Evolutionary conservation across 2,888 invertebrate genomes (phyloP).

Genomic region (Drosophila peninsularis): DNA sequence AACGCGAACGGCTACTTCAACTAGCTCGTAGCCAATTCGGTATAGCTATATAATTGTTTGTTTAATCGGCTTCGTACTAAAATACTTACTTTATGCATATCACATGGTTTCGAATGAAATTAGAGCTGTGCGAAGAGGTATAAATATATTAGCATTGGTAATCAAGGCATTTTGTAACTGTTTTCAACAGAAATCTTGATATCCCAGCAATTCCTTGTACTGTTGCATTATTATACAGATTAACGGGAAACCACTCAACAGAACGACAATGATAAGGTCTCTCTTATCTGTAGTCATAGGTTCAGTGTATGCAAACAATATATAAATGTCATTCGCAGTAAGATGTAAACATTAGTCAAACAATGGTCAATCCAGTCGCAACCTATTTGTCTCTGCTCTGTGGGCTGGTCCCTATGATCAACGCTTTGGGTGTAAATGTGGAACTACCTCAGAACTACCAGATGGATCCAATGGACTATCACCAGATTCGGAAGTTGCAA

Average conservation of each 20-base stretch:
- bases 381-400: neutral
- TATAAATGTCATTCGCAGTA: slow-evolving; percentile 6
- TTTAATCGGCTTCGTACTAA: neutral
- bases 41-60: neutral
- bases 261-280: slow-evolving; percentile 3
- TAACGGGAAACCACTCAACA: neutral
- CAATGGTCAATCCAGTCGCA: slow-evolving; percentile 18
- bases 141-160: neutral
- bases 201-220: neutral
- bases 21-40: neutral
- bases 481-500: slow-evolving; percentile 15
- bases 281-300: slow-evolving; percentile 14
- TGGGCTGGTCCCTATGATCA: slow-evolving; percentile 3
- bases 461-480: slow-evolving; percentile 9
- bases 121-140: neutral
- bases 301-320: neutral
- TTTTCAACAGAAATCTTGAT: neutral
- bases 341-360: slow-evolving; percentile 13
- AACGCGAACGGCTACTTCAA: neutral
- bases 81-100: neutral
- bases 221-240: neutral
- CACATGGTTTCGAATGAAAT: neutral
- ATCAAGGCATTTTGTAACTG: neutral
- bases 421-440: neutral
- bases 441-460: neutral